Evolutionary conservation across 2,113 vertebrate genomes (phyloP).

Genomic region (Noturus placidus): DNA sequence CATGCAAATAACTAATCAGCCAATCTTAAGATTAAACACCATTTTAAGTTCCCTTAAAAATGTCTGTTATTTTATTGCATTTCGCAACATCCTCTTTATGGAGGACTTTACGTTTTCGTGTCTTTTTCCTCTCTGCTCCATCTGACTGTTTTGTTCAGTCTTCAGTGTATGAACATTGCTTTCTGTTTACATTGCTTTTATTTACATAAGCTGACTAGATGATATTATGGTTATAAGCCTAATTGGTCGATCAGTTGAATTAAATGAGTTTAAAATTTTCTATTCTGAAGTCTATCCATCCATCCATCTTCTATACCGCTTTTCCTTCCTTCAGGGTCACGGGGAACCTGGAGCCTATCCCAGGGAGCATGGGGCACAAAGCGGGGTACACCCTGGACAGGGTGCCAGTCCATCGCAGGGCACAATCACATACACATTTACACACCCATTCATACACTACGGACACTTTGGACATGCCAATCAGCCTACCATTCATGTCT

Average conservation of each 20-base stretch:
- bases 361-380: no score
- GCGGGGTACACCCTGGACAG: no score
- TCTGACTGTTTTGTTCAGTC: not conserved
- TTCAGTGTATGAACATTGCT: not conserved
- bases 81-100: not conserved
- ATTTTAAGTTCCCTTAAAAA: not conserved
- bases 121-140: not conserved
- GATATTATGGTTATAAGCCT: not conserved
- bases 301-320: no score
- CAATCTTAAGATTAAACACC: no score
- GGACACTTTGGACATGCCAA: no score
- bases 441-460: no score
- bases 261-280: not conserved
- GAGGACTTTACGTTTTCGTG: not conserved
- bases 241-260: no score
- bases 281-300: not conserved
- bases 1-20: not conserved
- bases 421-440: no score
- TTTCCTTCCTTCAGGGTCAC: no score
- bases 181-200: not conserved
- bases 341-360: no score
- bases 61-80: not conserved
- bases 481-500: no score
- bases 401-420: no score
- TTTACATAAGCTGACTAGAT: not conserved